Conservation (phyloP, 1,140 invertebrate species). For the Scaptomyza pallida region DNA sequence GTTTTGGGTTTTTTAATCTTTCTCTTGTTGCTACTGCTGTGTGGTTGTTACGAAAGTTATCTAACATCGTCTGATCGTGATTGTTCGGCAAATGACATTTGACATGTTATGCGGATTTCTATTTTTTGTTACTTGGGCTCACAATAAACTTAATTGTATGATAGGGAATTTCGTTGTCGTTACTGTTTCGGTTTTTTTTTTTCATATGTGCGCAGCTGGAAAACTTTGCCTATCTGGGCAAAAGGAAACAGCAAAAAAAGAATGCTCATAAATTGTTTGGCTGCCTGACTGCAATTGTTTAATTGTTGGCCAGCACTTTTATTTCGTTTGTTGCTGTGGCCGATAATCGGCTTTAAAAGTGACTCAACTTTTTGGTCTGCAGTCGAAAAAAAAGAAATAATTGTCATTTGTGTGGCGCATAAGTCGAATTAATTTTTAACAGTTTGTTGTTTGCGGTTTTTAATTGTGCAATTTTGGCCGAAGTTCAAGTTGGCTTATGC, state of each 20-base stretch:
- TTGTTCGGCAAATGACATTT: constrained; percentile 76
- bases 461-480: constrained; percentile 67
- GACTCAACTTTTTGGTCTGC: constrained; percentile 66
- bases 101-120: constrained; percentile 71
- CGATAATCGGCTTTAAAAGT: constrained; percentile 67
- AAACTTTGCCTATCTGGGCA: constrained; percentile 55
- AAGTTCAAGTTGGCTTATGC: constrained; percentile 58
- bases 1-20: constrained; percentile 1
- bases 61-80: constrained; percentile 69
- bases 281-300: constrained; percentile 71
- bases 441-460: constrained; percentile 52
- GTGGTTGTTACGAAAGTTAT: constrained; percentile 43
- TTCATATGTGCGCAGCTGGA: constrained; percentile 40
- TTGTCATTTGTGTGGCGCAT: constrained; percentile 72
- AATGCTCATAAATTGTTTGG: constrained; percentile 65
- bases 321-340: constrained; percentile 28
- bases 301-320: constrained; percentile 70
- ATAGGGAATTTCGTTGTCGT: constrained; percentile 21
- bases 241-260: constrained; percentile 52
- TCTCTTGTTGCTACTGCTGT: constrained; percentile 11
- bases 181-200: constrained; percentile 18
- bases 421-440: constrained; percentile 67
- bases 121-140: constrained; percentile 30
- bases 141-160: constrained; percentile 39
- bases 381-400: constrained; percentile 67